Base-by-base conservation (phyloP, 2,888 invertebrate genomes). In the Agonopterix arenella region DNA sequence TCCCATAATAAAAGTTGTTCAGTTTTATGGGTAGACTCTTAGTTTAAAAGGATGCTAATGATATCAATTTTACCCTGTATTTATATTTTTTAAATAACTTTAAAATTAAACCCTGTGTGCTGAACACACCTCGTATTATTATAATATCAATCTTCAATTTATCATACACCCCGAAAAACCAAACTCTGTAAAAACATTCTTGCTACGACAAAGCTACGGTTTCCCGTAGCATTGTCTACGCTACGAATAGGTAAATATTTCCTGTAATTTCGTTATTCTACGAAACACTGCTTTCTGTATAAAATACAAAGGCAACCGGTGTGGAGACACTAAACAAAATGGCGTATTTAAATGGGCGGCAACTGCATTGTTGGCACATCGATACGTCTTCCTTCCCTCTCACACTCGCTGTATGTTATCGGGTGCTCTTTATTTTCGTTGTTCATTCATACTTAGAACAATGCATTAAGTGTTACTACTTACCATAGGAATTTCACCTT, bases 281-380 rank as follows among this genome's bases (percentile, higher is more conserved):
- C 73, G 81, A 80, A 84, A 84, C 82, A 83, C 70, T 75, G 81
- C 83, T 83, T 84, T 77, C 77, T 78, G 76, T 76, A 74, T 70
- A 73, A 79, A 78, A 84, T 68, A 76, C 76, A 80, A 84, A 77
- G 79, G 70, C 65, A 16, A 43, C 69, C 40, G 43, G 11, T 13
- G 76, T 76, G 78, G 82, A 84, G 85, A 84, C 82, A 79, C 80
- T 84, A 78, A 78, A 88, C 88, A 89, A 89, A 85, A 89, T 89
- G 89, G 89, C 89, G 89, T 84, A 86, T 86, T 89, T 88, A 88
- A 89, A 88, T 85, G 89, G 88, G 88, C 88, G 88, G 81, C 76
- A 75, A 84, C 85, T 79, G 81, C 80, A 83, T 84, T 82, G 82
- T 83, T 70, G 73, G 65, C 70, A 58, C 69, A 68, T 58, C 62